Conservation (phyloP, 2,113 vertebrate species). For the Puntigrus tetrazona region DNA sequence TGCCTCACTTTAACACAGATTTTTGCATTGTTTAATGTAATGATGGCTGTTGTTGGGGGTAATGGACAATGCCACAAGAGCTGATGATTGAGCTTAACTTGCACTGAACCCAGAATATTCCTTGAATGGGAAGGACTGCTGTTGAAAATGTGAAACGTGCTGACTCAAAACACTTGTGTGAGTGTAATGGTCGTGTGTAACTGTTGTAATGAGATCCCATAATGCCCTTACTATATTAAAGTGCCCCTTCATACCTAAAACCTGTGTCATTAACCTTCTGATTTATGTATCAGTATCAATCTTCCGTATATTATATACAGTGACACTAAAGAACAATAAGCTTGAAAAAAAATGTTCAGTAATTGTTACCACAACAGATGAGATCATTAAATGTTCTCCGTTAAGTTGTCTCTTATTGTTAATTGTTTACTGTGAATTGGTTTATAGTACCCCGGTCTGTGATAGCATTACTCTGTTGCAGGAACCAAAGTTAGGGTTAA, state of each 20-base stretch:
- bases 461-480: slow-evolving; percentile 25
- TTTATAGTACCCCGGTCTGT: slow-evolving; percentile 38
- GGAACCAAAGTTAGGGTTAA: slow-evolving; percentile 47
- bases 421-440: slow-evolving; percentile 34
- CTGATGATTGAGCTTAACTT: not conserved
- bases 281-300: not conserved
- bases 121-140: not conserved
- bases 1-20: not conserved
- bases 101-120: not conserved
- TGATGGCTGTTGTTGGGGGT: not conserved
- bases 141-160: not conserved
- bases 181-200: slow-evolving; percentile 21
- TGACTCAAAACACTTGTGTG: not conserved
- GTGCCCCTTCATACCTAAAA: slow-evolving; percentile 40
- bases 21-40: not conserved
- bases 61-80: not conserved
- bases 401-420: not conserved
- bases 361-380: not conserved
- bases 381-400: not conserved
- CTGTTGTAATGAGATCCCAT: not conserved
- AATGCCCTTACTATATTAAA: slow-evolving; percentile 22
- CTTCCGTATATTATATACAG: not conserved
- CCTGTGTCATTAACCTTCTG: not conserved
- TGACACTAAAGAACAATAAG: slow-evolving; percentile 7
- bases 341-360: not conserved